A percentile compares a stretch with the other conserved stretches of the same genome.
These are phyloP conservation scores for Agrotis puta DNA, from an alignment of 2,888 invertebrate species.

Conservation along the genomic window DNA sequence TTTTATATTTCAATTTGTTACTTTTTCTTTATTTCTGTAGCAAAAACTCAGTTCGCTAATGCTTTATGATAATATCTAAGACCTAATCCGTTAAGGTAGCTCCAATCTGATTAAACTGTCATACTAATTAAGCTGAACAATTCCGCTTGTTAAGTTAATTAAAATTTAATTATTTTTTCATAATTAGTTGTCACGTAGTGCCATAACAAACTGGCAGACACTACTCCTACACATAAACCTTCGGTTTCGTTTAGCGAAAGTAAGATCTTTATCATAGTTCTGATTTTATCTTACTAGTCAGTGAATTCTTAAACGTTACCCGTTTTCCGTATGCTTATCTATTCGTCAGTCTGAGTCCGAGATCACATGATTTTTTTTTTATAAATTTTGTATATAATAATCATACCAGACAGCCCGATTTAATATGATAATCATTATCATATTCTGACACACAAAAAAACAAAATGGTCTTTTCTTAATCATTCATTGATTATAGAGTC, in stretches of 20 bases:
- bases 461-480: constrained; percentile 48
- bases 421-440: constrained; percentile 62
- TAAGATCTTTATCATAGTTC: constrained; percentile 71
- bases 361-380: constrained; percentile 46
- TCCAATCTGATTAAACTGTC: constrained; percentile 75
- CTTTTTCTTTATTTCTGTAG: constrained; percentile 17
- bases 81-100: constrained; percentile 65
- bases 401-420: constrained; percentile 39
- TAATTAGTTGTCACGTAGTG: constrained; percentile 67
- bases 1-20: constrained; percentile 49
- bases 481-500: constrained; percentile 52
- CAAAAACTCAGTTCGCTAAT: constrained; percentile 48
- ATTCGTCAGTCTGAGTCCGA: constrained; percentile 41
- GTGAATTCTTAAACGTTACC: constrained; percentile 59
- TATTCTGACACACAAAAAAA: constrained; percentile 44
- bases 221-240: constrained; percentile 74
- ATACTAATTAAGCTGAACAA: constrained; percentile 69
- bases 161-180: constrained; percentile 64
- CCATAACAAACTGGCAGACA: constrained; percentile 54
- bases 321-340: constrained; percentile 50
- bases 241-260: constrained; percentile 78
- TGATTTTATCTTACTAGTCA: constrained; percentile 72
- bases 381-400: constrained; percentile 31
- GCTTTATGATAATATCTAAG: constrained; percentile 52
- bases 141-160: constrained; percentile 71